phyloP scores from a whole-genome alignment of 2,113 vertebrate genomes.

The Gymnocephalus cernua region DNA sequence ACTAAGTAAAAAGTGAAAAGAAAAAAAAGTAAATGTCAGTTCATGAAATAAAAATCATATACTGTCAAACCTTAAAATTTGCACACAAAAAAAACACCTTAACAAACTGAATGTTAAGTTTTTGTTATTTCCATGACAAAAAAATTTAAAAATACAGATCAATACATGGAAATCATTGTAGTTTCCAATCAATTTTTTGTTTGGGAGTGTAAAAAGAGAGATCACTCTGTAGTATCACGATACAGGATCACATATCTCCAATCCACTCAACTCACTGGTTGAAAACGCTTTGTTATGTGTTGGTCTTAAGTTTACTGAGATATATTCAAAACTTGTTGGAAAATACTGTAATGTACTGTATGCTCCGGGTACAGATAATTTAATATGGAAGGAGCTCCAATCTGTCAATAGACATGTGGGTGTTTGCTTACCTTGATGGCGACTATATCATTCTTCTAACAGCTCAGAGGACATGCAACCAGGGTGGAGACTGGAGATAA shows the following conservation, averaged over 20 bases:
- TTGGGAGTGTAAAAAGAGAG: not conserved
- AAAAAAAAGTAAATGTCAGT: not conserved
- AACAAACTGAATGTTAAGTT: not conserved
- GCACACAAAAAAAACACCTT: not conserved
- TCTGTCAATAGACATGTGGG: constrained; percentile 13
- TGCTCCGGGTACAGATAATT: constrained; percentile 3
- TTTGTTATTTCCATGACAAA: not conserved
- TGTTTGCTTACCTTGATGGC: constrained; percentile 1
- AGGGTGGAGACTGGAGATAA: not conserved
- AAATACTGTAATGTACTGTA: not conserved
- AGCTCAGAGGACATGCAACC: not conserved
- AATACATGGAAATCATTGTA: not conserved
- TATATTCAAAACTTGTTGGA: not conserved
- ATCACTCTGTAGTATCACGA: not conserved
- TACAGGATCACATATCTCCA: too few species aligned
- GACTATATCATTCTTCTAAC: constrained; percentile 1
- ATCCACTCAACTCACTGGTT: not conserved
- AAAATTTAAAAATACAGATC: not conserved
- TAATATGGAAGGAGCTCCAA: constrained; percentile 1
- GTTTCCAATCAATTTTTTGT: not conserved
- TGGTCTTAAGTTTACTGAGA: not conserved
- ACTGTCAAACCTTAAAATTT: not conserved
- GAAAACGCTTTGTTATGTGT: not conserved
- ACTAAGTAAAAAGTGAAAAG: not conserved
- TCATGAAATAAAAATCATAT: not conserved